Conservation (phyloP, 2,113 vertebrate species). For the Nothocercus nigrocapillus region DNA sequence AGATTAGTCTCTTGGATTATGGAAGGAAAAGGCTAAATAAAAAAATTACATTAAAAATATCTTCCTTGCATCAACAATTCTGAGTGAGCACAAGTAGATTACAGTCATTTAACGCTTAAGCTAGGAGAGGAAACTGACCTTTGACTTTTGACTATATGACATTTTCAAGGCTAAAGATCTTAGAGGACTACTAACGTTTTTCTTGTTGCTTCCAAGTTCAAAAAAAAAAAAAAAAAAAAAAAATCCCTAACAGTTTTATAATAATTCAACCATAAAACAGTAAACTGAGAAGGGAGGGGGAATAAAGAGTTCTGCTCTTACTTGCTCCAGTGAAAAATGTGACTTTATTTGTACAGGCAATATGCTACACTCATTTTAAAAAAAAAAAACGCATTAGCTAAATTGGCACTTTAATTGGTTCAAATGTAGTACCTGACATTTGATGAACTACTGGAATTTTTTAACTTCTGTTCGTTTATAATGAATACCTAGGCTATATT, state of each 20-base stretch:
- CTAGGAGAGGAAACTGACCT: not conserved
- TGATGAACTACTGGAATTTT: not conserved
- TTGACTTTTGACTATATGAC: not conserved
- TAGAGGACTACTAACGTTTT: not conserved
- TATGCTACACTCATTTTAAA: no score
- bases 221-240: not conserved
- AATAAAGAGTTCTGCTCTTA: not conserved
- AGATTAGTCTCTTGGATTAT: not conserved
- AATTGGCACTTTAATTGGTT: not conserved
- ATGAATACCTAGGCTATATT: not conserved
- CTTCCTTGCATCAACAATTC: not conserved
- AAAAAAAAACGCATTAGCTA: not conserved
- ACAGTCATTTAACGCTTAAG: not conserved
- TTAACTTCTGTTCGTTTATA: not conserved
- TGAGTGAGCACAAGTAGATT: not conserved
- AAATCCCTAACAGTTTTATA: not conserved
- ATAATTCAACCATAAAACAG: not conserved
- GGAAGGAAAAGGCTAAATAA: not conserved
- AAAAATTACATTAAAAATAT: fast-evolving
- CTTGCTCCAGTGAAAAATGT: not conserved
- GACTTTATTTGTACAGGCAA: not conserved
- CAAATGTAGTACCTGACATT: not conserved
- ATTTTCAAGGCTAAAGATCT: constrained; percentile 16
- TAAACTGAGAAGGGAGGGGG: fast-evolving
- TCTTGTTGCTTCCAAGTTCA: not conserved